Base-by-base conservation (phyloP, 1,140 invertebrate species). In the Venturia canescens region DNA sequence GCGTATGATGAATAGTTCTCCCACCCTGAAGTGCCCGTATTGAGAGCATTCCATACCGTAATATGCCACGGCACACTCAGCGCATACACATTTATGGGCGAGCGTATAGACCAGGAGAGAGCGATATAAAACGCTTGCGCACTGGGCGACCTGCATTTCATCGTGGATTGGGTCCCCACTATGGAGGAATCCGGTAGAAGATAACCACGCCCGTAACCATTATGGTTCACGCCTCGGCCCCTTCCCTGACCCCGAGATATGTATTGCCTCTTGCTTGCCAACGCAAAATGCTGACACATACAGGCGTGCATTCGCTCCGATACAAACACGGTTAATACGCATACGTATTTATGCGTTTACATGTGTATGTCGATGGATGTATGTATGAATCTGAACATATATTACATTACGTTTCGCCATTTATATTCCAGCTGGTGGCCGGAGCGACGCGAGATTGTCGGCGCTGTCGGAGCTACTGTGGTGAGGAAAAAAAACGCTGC, bases 41-140 rank as follows among this genome's bases (percentile, higher is more conserved):
- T 44, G 38, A 44, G 38, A 44, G 38, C 38, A 44, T 44, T 11
- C 38, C 38, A 44, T 44, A 44, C 5, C 38, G 38, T 44, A 44
- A 44, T 44, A 44, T 44, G 38, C 38, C 38, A 44, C 38, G 38
- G 38, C 38, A 44, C 38, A 44, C 38, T 44, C 38, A 11, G 11
- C 38, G 38, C 38, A 44, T 44, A 44, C 38, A 44, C 38, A 44
- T 44, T 44, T 44, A 44, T 44, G 38, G 38, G 11, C 38, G 38
- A 44, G 13, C 13, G 13, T 44, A 44, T 57, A 57, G 38, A 44
- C 7, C 11, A 11, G 38, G 5, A 44, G 38, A 44, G 38, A 44
- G 13, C 9, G 60, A 66, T 66, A 66, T 66, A 66, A 66, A 66
- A 66, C 23, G 60, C 60, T 23, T 66, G 60, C 60, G 60, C 60